These are phyloP conservation scores for Rattus rattus DNA, from an alignment of 2,113 vertebrate genomes.

Conservation along the genomic window DNA sequence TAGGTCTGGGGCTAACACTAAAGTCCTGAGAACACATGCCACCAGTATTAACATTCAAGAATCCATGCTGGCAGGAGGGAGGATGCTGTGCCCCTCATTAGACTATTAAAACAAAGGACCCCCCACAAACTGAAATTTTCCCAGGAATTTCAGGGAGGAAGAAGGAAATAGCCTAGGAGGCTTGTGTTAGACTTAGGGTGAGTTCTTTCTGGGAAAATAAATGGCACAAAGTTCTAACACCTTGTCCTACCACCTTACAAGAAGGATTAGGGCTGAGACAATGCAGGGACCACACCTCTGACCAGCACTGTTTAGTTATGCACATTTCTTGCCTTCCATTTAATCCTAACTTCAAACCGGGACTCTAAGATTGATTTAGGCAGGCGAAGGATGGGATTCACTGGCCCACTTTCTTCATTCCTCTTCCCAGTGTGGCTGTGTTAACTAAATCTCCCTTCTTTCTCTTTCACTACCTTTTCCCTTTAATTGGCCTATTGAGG, in stretches of 20 bases:
- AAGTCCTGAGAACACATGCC: background rate
- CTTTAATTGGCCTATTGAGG: background rate
- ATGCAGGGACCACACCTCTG: background rate
- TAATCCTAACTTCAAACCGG: background rate
- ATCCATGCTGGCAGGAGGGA: background rate
- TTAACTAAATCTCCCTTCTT: background rate
- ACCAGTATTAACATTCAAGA: background rate
- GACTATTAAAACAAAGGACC: background rate
- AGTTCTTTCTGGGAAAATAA: background rate
- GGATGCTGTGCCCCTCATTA: background rate
- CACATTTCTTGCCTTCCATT: background rate
- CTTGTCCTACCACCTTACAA: background rate
- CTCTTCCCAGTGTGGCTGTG: background rate
- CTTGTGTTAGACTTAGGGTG: background rate
- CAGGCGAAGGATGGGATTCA: background rate
- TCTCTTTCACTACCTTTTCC: background rate
- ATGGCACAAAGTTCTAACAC: background rate
- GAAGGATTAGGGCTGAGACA: background rate
- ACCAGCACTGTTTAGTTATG: background rate
- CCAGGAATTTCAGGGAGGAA: background rate
- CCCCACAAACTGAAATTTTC: background rate
- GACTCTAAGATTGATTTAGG: background rate
- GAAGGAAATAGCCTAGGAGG: background rate
- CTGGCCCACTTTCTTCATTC: too few relatives aligned
- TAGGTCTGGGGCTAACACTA: background rate